Evolutionary conservation across 2,113 vertebrate species (phyloP), one percentile per base, ranked within the genome.

Genomic region (Theropithecus gelada): DNA sequence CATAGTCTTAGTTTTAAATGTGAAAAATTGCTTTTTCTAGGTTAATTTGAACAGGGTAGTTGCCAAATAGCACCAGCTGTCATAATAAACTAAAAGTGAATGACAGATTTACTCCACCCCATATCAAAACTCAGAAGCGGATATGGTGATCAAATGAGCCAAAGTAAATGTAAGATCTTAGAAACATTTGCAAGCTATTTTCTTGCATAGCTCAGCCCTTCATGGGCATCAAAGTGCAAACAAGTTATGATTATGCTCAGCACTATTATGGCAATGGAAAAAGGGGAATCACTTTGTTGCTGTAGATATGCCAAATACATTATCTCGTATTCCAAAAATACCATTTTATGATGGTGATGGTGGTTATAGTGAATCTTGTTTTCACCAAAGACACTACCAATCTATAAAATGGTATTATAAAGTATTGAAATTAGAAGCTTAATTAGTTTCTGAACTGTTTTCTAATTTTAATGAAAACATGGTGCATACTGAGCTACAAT

Each of bases 11-110:
- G 76, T 90, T 94, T 97, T 57, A 52, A 93, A 92, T 83, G 43
- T 92, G 79, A 96, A 94, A 95, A 96, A 57, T n/a, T 94, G n/a
- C n/a, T 38, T 93, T 96, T 87, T 81, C 45, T 61, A 85, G 45
- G 57, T 97, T 97, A 93, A 96, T 97, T 97, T 93, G 80, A 93
- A 86, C 66, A 92, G 48, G 38, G 48, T 86, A 76, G 84, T 95
- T 98, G 96, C 95, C 95, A 98, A 97, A 68, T 96, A 93, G 72
- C 96, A 88, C 93, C 92, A 98, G 90, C 97, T 98, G 95, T 97
- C 96, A 98, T 95, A 97, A 97, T 97, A 97, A 91, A 97, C 40
- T 82, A 88, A 92, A 81, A 90, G 80, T 89, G 96, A 97, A 88
- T 96, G 97, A 96, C 93, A 98, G 92, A 96, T 97, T 94, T 73